Evolutionary conservation across 2,113 vertebrate species (phyloP).

Genomic region (Chloebia gouldiae): DNA sequence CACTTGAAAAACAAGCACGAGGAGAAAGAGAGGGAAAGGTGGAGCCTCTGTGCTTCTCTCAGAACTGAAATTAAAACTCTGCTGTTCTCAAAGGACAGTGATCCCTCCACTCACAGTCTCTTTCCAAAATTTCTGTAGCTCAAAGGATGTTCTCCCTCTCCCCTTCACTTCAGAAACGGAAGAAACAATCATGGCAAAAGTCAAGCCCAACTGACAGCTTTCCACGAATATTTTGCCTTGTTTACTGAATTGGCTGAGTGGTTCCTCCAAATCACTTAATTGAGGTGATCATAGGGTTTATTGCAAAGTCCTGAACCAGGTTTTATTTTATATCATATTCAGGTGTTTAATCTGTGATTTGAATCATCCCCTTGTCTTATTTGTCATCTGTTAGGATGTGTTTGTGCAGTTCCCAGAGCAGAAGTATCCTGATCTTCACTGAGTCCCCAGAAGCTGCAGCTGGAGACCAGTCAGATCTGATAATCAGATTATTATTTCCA

Average conservation of each 20-base stretch:
- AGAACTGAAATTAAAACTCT: background rate
- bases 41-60: background rate
- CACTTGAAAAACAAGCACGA: background rate
- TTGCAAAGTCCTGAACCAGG: background rate
- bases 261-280: background rate
- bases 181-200: background rate
- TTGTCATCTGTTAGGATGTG: background rate
- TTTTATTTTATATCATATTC: background rate
- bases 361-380: background rate
- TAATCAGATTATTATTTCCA: background rate
- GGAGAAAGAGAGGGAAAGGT: background rate
- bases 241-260: background rate
- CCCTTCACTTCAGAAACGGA: background rate
- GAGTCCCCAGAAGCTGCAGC: background rate
- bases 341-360: background rate
- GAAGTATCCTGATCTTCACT: background rate
- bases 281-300: rapidly evolving
- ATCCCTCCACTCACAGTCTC: background rate
- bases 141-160: background rate
- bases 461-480: background rate
- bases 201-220: background rate
- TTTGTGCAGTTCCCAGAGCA: background rate
- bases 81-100: background rate
- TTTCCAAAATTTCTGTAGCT: background rate
- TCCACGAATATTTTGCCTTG: background rate